A percentile compares a stretch with the other conserved stretches of the same genome.
Conservation (phyloP, 2,888 invertebrate species). For the Hyposoter didymator region DNA sequence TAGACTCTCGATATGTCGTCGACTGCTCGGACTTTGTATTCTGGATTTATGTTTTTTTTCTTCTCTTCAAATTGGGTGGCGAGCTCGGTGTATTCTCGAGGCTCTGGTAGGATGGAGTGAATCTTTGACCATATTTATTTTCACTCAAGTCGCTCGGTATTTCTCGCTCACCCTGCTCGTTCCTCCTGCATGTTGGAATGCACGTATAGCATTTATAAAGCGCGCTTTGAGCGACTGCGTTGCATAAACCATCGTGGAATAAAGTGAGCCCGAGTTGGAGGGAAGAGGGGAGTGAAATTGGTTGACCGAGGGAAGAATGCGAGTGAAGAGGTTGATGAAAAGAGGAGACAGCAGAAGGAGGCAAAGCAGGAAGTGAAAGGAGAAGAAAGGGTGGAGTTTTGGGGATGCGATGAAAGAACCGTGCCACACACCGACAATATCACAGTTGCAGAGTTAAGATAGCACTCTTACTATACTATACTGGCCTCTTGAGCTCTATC, state of each 20-base stretch:
- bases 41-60: background rate
- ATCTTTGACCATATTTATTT: conserved; percentile 9
- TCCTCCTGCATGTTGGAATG: conserved; percentile 11
- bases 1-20: background rate
- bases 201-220: conserved; percentile 37
- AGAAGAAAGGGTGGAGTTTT: conserved; percentile 59
- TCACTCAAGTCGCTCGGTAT: conserved; percentile 10
- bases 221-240: conserved; percentile 15
- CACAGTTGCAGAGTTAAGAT: conserved; percentile 25
- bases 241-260: conserved; percentile 7
- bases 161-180: background rate
- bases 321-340: conserved; percentile 35
- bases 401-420: conserved; percentile 34
- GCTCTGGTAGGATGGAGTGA: background rate
- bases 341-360: conserved; percentile 35
- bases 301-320: conserved; percentile 15
- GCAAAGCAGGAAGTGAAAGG: conserved; percentile 46
- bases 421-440: conserved; percentile 21
- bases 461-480: conserved; percentile 44
- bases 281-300: conserved; percentile 20
- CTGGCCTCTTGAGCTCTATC: conserved; percentile 68
- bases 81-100: background rate
- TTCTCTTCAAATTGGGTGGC: background rate
- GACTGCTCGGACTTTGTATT: background rate
- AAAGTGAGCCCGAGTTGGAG: conserved; percentile 7